Evolutionary conservation across 2,888 invertebrate genomes (phyloP).

Genomic region (Spisula solida): DNA sequence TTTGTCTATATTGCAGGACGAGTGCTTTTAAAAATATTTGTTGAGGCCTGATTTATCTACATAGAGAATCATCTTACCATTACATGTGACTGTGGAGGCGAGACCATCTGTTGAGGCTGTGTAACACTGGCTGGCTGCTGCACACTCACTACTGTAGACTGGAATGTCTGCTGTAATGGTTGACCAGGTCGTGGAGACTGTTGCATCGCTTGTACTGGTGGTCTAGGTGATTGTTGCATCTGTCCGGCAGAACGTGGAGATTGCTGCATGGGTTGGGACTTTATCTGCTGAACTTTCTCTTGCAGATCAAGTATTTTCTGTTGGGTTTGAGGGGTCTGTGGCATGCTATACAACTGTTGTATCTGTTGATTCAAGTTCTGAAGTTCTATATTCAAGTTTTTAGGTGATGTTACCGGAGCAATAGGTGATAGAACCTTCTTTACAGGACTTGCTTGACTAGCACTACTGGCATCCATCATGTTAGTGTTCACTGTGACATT

Average conservation of each 20-base stretch:
- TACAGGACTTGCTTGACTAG: slow-evolving; percentile 54
- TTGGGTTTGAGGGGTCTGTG: slow-evolving; percentile 84
- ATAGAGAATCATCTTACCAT: background rate
- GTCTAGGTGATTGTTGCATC: slow-evolving; percentile 37
- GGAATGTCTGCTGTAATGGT: background rate
- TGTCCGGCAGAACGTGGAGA: slow-evolving; percentile 74
- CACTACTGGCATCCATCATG: slow-evolving; percentile 34
- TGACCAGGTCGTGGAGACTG: slow-evolving; percentile 33
- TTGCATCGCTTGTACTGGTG: slow-evolving; percentile 24
- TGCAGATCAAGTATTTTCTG: slow-evolving; percentile 85
- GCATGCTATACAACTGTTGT: slow-evolving; percentile 83
- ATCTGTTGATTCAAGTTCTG: slow-evolving; percentile 84
- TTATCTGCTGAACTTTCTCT: slow-evolving; percentile 81
- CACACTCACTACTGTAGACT: slow-evolving; percentile 25
- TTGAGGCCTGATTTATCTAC: no score
- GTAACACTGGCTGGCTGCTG: background rate
- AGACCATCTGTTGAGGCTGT: background rate
- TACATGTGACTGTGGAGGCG: background rate
- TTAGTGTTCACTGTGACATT: slow-evolving; percentile 37
- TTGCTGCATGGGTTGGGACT: slow-evolving; percentile 82
- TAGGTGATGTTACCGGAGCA: slow-evolving; percentile 55
- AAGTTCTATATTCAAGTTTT: slow-evolving; percentile 77
- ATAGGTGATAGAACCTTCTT: slow-evolving; percentile 66
- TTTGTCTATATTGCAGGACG: no score
- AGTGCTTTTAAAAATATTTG: no score